Conservation (phyloP, 2,888 invertebrate genomes). For the Coleophora flavipennella region DNA sequence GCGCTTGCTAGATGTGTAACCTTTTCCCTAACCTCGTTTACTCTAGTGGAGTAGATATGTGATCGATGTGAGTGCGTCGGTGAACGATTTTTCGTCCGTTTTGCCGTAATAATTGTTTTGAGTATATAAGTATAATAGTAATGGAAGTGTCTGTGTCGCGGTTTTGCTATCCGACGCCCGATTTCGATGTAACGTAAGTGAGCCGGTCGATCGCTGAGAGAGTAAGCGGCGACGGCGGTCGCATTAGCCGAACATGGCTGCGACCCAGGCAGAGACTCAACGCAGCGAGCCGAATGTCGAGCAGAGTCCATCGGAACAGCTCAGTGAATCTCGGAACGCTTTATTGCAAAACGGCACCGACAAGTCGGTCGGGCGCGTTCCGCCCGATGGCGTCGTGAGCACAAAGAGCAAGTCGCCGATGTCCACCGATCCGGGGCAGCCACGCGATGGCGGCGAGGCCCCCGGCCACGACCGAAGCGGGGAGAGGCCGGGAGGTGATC, state of each 20-base stretch:
- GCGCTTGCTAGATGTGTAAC: slow-evolving; percentile 75
- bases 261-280: slow-evolving; percentile 88
- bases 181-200: slow-evolving; percentile 73
- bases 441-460: slow-evolving; percentile 78
- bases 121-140: slow-evolving; percentile 59
- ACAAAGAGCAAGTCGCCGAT: slow-evolving; percentile 78
- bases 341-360: slow-evolving; percentile 84
- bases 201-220: slow-evolving; percentile 73
- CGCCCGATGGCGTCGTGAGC: slow-evolving; percentile 76
- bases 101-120: slow-evolving; percentile 60
- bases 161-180: slow-evolving; percentile 69
- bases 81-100: slow-evolving; percentile 75
- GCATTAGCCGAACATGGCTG: slow-evolving; percentile 83
- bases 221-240: slow-evolving; percentile 73
- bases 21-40: slow-evolving; percentile 85
- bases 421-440: slow-evolving; percentile 80
- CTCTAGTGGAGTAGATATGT: slow-evolving; percentile 83
- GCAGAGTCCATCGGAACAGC: slow-evolving; percentile 77
- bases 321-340: slow-evolving; percentile 78
- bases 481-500: slow-evolving; percentile 56
- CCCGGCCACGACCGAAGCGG: slow-evolving; percentile 72
- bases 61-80: slow-evolving; percentile 82
- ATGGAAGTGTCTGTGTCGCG: slow-evolving; percentile 72
- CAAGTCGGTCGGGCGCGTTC: slow-evolving; percentile 78
- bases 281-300: slow-evolving; percentile 82